Base-by-base conservation (phyloP, 2,888 invertebrate genomes). In the Molanna angustata region DNA sequence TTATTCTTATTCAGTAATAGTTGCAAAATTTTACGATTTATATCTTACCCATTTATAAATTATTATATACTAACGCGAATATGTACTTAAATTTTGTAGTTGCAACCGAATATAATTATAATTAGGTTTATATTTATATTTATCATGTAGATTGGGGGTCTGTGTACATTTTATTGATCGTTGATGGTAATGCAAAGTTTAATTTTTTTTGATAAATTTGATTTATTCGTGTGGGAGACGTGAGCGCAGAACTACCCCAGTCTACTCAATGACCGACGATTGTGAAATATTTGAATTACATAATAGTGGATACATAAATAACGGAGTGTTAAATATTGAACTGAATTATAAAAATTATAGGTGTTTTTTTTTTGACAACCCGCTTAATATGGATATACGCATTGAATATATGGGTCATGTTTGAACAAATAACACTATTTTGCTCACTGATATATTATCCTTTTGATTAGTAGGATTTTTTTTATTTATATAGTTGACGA, bases 181-280 rank as follows among this genome's bases (percentile, higher is more conserved):
- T 57, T 57, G 52, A 54, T 48, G 45, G 50, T 33, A 44, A 48
- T 49, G 53, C 54, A 54, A 57, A 57, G 51, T 54, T 57, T 54
- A 54, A 57, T 48, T 57, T 57, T 57, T 57, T 54, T 54, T 51
- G 50, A 48, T 27, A 45, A 51, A 27, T 44, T 41, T 51, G 46
- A 51, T 49, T 47, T 47, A 49, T 49, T 49, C 44, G 48, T 40
- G n/a, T n/a, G n/a, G 51, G 48, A 53, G 50, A 35, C 21, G 17
- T 37, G 18, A 32, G 49, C 33, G 48, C 40, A 41, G 42, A 4
- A 43, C 43, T 33, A 31, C 19, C 41, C 66, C 59, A 43, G 47
- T 37, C 62, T 66, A 65, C 60, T 68, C 69, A 69, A 37, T 69
- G 67, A 33, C n/a, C 35, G 22, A 13, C 20, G 32, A 27, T 42